phyloP scores from a whole-genome alignment of 2,888 invertebrate species.

The Brachypalpus laphriformis region DNA sequence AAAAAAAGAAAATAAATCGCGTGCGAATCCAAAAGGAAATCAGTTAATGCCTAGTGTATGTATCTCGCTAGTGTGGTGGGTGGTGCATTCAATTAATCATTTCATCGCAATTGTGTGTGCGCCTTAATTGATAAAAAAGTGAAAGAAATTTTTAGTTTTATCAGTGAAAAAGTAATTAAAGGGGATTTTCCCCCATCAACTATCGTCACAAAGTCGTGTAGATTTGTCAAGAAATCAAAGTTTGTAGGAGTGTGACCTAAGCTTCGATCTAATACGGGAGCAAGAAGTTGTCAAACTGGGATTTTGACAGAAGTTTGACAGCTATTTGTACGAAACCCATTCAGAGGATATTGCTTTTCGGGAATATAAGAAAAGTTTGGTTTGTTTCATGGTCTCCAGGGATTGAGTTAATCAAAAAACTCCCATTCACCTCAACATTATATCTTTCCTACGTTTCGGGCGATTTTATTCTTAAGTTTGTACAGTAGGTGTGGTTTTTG shows the following conservation, averaged over 20 bases:
- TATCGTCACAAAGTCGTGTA: background rate
- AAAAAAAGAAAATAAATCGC: conserved; percentile 22
- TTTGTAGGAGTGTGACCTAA: no score
- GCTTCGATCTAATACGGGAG: background rate
- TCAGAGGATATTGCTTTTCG: no score
- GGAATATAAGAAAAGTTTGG: no score
- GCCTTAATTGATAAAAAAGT: background rate
- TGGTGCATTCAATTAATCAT: conserved; percentile 31
- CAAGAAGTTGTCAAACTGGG: background rate
- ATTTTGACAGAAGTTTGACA: no score
- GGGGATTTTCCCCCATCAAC: background rate
- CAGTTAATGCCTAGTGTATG: conserved; percentile 36
- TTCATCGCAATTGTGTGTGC: background rate
- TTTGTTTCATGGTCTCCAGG: no score
- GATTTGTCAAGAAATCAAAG: background rate
- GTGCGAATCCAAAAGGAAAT: conserved; percentile 41
- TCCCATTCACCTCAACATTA: no score
- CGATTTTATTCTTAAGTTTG: no score
- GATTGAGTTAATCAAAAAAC: no score
- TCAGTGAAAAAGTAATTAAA: background rate
- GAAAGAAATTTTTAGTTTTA: background rate
- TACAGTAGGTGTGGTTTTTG: no score
- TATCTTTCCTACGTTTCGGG: no score
- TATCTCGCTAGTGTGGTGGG: conserved; percentile 26
- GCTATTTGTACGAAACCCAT: no score